Conservation (phyloP, 2,797 vertebrate genomes). For the Prunella strophiata region DNA sequence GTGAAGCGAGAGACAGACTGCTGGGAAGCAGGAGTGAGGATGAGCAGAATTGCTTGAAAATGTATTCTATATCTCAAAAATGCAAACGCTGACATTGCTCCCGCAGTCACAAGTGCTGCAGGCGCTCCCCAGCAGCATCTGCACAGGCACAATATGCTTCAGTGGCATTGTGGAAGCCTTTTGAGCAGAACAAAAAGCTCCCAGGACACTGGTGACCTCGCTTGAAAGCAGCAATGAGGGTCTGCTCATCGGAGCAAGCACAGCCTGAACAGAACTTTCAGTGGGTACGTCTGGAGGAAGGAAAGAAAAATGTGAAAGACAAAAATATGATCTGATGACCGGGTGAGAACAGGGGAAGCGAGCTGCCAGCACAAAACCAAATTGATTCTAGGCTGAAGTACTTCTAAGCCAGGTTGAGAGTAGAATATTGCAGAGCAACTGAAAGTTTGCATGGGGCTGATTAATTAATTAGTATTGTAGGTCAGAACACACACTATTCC, state of each 20-base stretch:
- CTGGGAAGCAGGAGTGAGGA: background rate
- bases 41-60: constrained; percentile 11
- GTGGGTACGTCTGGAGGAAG: background rate
- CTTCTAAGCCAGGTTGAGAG: background rate
- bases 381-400: background rate
- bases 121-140: background rate
- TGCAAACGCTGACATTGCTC: background rate
- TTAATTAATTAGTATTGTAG: background rate
- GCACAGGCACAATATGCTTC: constrained; percentile 39
- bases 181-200: constrained; percentile 58
- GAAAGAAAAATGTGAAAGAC: background rate
- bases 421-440: background rate
- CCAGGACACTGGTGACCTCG: constrained; percentile 38
- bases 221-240: constrained; percentile 7
- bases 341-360: fast-evolving
- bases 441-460: background rate
- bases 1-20: background rate
- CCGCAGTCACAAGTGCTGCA: background rate
- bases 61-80: background rate
- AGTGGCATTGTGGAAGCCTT: constrained; percentile 45
- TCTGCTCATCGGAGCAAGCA: constrained; percentile 6
- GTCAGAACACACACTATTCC: background rate
- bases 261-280: background rate
- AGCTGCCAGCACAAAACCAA: background rate
- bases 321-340: background rate